phyloP scores from a whole-genome alignment of 2,888 invertebrate genomes.

The Galeruca laticollis region DNA sequence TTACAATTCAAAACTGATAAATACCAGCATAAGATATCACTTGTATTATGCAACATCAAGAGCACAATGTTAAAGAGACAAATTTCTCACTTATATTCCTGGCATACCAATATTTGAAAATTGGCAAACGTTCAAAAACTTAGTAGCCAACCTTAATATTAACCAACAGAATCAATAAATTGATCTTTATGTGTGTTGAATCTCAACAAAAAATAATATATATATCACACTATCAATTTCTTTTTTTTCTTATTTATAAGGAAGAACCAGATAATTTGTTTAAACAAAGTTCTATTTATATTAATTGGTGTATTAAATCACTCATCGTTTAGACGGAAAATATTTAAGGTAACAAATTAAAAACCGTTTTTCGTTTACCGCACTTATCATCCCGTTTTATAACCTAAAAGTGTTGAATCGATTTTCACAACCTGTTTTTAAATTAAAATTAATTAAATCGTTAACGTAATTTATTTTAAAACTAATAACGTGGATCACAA shows the following conservation, averaged over 20 bases:
- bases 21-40: conserved; percentile 29
- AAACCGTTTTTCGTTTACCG: conserved; percentile 5
- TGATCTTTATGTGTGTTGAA: conserved; percentile 30
- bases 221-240: conserved; percentile 51
- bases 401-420: conserved; percentile 34
- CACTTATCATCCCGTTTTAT: conserved; percentile 27
- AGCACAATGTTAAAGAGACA: conserved; percentile 27
- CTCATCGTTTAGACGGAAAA: conserved; percentile 34
- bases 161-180: conserved; percentile 34
- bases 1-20: conserved; percentile 39
- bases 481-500: conserved; percentile 47
- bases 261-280: conserved; percentile 49
- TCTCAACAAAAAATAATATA: conserved; percentile 30
- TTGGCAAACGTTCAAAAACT: conserved; percentile 36
- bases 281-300: conserved; percentile 14
- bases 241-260: conserved; percentile 24
- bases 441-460: conserved; percentile 4
- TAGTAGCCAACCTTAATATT: conserved; percentile 28
- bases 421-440: conserved; percentile 44
- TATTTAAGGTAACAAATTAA: no score
- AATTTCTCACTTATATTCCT: conserved; percentile 18
- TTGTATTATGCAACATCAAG: conserved; percentile 21
- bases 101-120: conserved; percentile 27
- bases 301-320: conserved; percentile 34
- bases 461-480: conserved; percentile 13